Conservation (phyloP, 1,140 invertebrate species). For the Amphibalanus amphitrite region DNA sequence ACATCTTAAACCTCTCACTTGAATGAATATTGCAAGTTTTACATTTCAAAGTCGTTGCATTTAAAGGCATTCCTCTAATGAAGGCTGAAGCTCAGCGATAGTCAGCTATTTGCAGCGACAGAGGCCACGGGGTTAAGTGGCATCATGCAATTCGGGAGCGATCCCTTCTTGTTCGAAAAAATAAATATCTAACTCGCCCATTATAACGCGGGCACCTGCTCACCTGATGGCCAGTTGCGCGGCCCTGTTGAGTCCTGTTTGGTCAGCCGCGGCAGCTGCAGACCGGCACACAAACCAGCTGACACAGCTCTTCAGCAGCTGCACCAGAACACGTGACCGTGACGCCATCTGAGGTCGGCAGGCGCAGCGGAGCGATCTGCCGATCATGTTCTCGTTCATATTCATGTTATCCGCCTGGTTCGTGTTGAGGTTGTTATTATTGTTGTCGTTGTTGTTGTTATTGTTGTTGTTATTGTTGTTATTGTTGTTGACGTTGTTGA, state of each 20-base stretch:
- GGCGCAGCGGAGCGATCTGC: not conserved
- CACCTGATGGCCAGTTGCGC: not conserved
- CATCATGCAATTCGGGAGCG: too few relatives aligned
- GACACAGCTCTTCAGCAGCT: not conserved
- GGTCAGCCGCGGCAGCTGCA: not conserved
- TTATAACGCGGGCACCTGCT: too few relatives aligned
- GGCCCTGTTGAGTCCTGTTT: not conserved
- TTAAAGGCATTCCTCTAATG: too few relatives aligned
- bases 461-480: slow-evolving; percentile 14
- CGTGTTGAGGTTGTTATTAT: slow-evolving; percentile 9
- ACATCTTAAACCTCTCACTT: too few relatives aligned
- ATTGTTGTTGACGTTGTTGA: slow-evolving; percentile 15
- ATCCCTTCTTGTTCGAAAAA: too few relatives aligned
- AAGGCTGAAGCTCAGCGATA: too few relatives aligned
- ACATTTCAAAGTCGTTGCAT: too few relatives aligned
- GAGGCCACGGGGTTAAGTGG: too few relatives aligned
- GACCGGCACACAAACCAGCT: not conserved
- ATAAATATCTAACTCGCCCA: too few relatives aligned
- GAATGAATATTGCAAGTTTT: too few relatives aligned
- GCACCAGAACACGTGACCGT: too few relatives aligned
- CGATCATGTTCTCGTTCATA: not conserved
- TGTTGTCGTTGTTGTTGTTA: slow-evolving; percentile 12
- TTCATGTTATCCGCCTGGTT: slow-evolving; percentile 11
- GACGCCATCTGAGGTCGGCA: not conserved
- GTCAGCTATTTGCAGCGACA: too few relatives aligned